These are phyloP conservation scores for Stegodyphus mimosarum DNA, from an alignment of 1,140 invertebrate species.

Conservation along the genomic window DNA sequence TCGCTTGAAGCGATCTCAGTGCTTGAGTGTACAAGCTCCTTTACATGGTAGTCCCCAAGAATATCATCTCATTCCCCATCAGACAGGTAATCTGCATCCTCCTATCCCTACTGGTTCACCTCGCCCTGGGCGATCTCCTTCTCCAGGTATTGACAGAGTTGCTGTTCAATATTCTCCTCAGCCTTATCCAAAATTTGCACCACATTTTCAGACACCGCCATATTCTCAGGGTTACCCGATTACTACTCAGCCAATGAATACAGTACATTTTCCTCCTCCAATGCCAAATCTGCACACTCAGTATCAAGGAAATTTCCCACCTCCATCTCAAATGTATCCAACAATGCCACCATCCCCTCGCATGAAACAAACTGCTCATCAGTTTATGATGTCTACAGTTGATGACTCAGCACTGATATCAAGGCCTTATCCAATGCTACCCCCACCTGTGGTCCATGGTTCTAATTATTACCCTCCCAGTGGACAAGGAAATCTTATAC, in stretches of 20 bases:
- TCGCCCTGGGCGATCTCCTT: slow-evolving; percentile 30
- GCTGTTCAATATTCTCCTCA: slow-evolving; percentile 41
- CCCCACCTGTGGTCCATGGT: not conserved
- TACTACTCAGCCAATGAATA: slow-evolving; percentile 40
- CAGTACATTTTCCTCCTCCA: slow-evolving; percentile 25
- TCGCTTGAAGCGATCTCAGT: slow-evolving; percentile 40
- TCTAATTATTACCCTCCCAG: slow-evolving; percentile 10
- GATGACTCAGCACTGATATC: slow-evolving; percentile 43
- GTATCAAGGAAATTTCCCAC: slow-evolving; percentile 24
- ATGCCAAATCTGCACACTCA: slow-evolving; percentile 4
- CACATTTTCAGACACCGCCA: slow-evolving; percentile 17
- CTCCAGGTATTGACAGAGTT: slow-evolving; percentile 22
- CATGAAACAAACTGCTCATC: slow-evolving; percentile 15
- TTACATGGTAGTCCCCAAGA: slow-evolving; percentile 50
- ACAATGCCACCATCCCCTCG: slow-evolving; percentile 12
- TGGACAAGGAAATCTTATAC: not conserved
- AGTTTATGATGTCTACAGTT: slow-evolving; percentile 10
- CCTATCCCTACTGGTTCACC: slow-evolving; percentile 28
- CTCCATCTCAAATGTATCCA: slow-evolving; percentile 7
- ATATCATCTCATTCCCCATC: slow-evolving; percentile 43
- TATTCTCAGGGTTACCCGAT: slow-evolving; percentile 37
- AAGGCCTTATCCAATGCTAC: slow-evolving; percentile 25
- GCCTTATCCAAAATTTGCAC: slow-evolving; percentile 42
- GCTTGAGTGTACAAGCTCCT: slow-evolving; percentile 52
- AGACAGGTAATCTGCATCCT: slow-evolving; percentile 1